Conservation (phyloP, 2,888 invertebrate species). For the Plutella xylostella region DNA sequence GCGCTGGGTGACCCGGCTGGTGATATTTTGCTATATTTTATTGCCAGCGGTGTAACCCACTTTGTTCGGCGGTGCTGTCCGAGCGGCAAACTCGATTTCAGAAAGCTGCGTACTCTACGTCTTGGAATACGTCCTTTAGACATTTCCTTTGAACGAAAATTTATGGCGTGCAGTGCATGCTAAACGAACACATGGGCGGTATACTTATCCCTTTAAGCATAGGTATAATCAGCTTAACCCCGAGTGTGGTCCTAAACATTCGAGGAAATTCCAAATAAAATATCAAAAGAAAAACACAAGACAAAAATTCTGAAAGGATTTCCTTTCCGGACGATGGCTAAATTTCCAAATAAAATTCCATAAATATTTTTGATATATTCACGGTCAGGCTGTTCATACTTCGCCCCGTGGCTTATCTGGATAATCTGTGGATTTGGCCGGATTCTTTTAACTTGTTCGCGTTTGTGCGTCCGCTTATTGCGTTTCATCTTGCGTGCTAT, state of each 20-base stretch:
- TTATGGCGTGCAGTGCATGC: too few species aligned
- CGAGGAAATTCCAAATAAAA: slow-evolving; percentile 7
- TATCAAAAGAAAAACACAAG: slow-evolving; percentile 26
- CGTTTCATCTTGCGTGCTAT: slow-evolving; percentile 45
- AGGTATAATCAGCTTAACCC: too few species aligned
- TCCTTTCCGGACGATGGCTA: slow-evolving; percentile 34
- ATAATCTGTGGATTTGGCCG: slow-evolving; percentile 54
- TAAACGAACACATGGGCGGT: too few species aligned
- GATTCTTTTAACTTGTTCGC: slow-evolving; percentile 54
- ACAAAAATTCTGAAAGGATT: slow-evolving; percentile 29
- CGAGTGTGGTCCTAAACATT: not conserved
- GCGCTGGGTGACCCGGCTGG: too few species aligned
- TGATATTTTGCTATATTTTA: too few species aligned
- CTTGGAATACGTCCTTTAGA: too few species aligned
- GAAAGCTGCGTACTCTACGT: too few species aligned
- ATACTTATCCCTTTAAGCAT: too few species aligned
- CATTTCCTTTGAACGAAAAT: too few species aligned
- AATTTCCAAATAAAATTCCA: slow-evolving; percentile 50
- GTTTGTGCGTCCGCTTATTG: slow-evolving; percentile 53
- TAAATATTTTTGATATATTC: slow-evolving; percentile 65
- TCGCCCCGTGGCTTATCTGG: slow-evolving; percentile 63
- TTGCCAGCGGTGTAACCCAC: too few species aligned
- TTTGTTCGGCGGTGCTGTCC: too few species aligned
- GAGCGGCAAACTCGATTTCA: too few species aligned
- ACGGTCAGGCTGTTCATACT: slow-evolving; percentile 61